Conservation (phyloP, 2,888 invertebrate genomes). For the Ligdia adustata region DNA sequence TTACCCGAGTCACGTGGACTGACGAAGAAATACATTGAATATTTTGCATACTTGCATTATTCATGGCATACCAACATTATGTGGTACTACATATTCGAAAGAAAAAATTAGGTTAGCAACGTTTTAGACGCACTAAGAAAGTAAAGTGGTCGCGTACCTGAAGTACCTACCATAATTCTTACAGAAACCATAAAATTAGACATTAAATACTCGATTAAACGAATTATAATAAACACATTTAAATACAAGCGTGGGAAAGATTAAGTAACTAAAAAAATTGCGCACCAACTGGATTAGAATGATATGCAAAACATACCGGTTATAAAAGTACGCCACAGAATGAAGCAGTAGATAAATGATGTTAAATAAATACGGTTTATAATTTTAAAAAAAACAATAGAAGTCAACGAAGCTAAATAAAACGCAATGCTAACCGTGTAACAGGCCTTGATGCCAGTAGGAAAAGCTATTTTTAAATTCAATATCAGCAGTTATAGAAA, state of each 20-base stretch:
- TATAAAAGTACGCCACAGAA: not conserved
- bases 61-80: constrained; percentile 52
- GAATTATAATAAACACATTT: constrained; percentile 9
- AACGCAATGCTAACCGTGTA: constrained; percentile 41
- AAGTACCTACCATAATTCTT: constrained; percentile 5
- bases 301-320: constrained; percentile 3
- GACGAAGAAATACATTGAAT: constrained; percentile 65
- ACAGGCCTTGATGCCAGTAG: constrained; percentile 50
- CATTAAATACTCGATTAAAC: constrained; percentile 1
- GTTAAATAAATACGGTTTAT: not conserved
- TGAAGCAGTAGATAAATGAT: not conserved
- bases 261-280: not conserved
- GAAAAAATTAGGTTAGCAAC: constrained; percentile 56
- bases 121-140: constrained; percentile 36
- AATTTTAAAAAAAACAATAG: constrained; percentile 8
- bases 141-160: constrained; percentile 16
- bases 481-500: constrained; percentile 49
- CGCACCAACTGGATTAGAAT: constrained; percentile 4
- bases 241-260: constrained; percentile 21
- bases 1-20: constrained; percentile 66
- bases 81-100: constrained; percentile 49
- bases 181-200: constrained; percentile 11
- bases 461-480: constrained; percentile 51
- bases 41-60: constrained; percentile 74
- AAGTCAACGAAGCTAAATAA: constrained; percentile 36